Evolutionary conservation across 2,888 invertebrate genomes (phyloP), one percentile per base, ranked within the genome.

Genomic region (Microctonus brassicae): DNA sequence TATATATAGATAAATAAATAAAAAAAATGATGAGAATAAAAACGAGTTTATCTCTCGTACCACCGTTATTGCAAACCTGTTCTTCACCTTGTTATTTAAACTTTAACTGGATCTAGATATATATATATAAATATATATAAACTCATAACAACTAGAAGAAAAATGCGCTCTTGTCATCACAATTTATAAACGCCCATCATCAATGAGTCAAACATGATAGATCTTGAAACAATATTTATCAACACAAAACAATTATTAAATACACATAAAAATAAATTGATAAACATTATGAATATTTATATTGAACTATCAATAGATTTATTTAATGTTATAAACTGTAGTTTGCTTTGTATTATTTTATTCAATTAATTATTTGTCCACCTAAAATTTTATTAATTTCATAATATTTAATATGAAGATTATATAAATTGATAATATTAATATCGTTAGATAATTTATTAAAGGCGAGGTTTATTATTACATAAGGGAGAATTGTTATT

Each of bases 11-110:
- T 58, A 33, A 17, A 33, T 58, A 58, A 13, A 58, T 33, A 33
- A 64, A 10, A 22, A 42, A 52, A 47, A 52, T 10, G 20, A 39
- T 17, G 17, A 39, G 52, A 29, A 36, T 10, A 20, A 64, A 29
- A 64, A 52, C 33, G 52, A 52, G 47, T 64, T 64, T 17, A n/a
- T 26, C 10, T 47, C 55, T 55, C 55, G 13, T n/a, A 13, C 24
- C 26, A 29, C 17, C 47, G 39, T n/a, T 64, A 64, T 64, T 29
- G 52, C 52, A 62, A 29, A 47, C 52, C 39, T 62, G 11, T 34
- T 55, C 52, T 64, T 47, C 47, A 70, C 34, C 70, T 70, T 64
- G 70, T 70, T 70, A 70, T 63, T 70, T 34, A 34, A 70, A 70
- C 57, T 70, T 70, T 58, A 70, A 64, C 64, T 57, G 34, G 42